Conservation (phyloP, 2,888 invertebrate genomes). For the Apotomis turbidana region DNA sequence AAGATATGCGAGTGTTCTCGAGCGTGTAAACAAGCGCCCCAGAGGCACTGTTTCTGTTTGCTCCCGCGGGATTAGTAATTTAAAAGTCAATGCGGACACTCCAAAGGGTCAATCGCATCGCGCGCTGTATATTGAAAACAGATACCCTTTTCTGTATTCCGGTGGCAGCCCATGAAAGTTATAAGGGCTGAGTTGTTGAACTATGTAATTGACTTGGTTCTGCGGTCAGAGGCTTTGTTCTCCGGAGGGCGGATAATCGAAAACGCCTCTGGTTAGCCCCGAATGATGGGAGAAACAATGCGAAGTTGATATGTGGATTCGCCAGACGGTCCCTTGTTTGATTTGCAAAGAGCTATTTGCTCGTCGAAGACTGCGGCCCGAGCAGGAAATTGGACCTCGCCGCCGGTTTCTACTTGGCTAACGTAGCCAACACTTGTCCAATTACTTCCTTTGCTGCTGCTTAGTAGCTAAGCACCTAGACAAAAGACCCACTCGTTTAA, state of each 20-base stretch:
- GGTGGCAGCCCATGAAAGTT: conserved; percentile 81
- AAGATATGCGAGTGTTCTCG: conserved; percentile 81
- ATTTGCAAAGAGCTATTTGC: conserved; percentile 82
- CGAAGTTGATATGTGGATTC: conserved; percentile 82
- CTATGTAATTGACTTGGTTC: conserved; percentile 84
- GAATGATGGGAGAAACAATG: conserved; percentile 80
- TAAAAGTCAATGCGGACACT: conserved; percentile 84
- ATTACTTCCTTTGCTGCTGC: conserved; percentile 70
- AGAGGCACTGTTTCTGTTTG: conserved; percentile 75
- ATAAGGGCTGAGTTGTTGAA: conserved; percentile 84
- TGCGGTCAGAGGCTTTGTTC: conserved; percentile 82
- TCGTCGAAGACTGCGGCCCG: conserved; percentile 72
- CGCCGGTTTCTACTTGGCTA: conserved; percentile 52
- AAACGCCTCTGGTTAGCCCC: conserved; percentile 81
- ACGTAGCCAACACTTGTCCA: conserved; percentile 71
- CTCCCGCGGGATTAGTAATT: conserved; percentile 83
- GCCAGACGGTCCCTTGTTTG: conserved; percentile 80
- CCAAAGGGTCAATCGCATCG: conserved; percentile 82
- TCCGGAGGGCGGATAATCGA: conserved; percentile 80
- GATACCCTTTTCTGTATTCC: conserved; percentile 84
- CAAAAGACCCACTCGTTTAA: conserved; percentile 61
- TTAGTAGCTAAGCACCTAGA: conserved; percentile 57
- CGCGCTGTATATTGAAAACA: conserved; percentile 80
- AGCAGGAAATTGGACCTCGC: conserved; percentile 77
- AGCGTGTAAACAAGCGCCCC: conserved; percentile 76